Evolutionary conservation across 2,797 vertebrate species (phyloP).

Genomic region (Paguma larvata): DNA sequence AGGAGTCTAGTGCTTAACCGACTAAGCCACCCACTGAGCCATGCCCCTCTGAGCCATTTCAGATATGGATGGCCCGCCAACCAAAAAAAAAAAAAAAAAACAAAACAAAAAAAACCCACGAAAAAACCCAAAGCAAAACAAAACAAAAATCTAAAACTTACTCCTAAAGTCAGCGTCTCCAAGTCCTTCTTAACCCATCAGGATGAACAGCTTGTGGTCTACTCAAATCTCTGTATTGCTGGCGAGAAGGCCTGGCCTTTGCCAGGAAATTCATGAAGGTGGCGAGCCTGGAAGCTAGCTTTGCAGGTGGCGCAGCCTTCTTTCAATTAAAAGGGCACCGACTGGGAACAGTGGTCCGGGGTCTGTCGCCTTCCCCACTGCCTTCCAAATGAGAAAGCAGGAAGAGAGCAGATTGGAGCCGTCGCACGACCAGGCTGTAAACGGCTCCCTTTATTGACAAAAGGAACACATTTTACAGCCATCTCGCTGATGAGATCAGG

Average conservation of each 20-base stretch:
- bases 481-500: neutral
- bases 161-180: constrained; percentile 70
- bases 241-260: constrained; percentile 72
- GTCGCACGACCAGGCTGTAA: neutral
- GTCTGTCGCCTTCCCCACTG: neutral
- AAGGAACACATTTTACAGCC: neutral
- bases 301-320: constrained; percentile 36
- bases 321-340: constrained; percentile 64
- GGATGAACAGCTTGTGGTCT: constrained; percentile 66
- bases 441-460: neutral
- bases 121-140: neutral
- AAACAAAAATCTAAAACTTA: neutral
- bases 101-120: neutral
- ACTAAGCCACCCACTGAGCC: too few relatives aligned
- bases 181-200: constrained; percentile 76
- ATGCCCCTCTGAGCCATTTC: too few relatives aligned
- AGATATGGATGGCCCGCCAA: neutral
- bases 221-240: constrained; percentile 38
- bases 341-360: constrained; percentile 62
- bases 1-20: too few relatives aligned
- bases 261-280: constrained; percentile 67
- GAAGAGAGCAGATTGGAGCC: neutral
- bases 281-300: constrained; percentile 33
- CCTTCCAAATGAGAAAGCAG: constrained; percentile 15
- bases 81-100: neutral